A percentile compares a stretch with the other conserved stretches of the same genome.
Conservation (phyloP, 1,140 invertebrate species). For the Hylyphantes graminicola region DNA sequence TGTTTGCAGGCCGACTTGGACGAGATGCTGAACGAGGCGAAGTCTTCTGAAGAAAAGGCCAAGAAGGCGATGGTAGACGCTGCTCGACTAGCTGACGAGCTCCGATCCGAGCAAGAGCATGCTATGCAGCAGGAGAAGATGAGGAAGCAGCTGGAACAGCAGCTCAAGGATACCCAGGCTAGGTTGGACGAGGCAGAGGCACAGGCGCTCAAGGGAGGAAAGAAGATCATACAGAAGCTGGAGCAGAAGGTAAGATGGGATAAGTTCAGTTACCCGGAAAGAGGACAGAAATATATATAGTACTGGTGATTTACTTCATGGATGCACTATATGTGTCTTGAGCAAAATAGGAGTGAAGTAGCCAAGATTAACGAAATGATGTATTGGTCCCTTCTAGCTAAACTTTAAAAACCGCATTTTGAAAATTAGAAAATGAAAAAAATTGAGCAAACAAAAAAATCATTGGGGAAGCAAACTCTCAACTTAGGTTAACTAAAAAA, state of each 20-base stretch:
- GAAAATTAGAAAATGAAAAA: no score
- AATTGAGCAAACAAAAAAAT: no score
- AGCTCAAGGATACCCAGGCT: slow-evolving; percentile 96
- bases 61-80: slow-evolving; percentile 99
- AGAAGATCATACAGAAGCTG: slow-evolving; percentile 78
- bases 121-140: slow-evolving; percentile 97
- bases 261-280: no score
- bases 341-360: no score
- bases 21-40: slow-evolving; percentile 94
- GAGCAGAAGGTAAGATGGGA: slow-evolving; percentile 66
- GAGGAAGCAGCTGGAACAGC: slow-evolving; percentile 94
- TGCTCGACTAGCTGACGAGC: slow-evolving; percentile 95
- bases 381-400: no score
- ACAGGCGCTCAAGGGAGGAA: slow-evolving; percentile 94
- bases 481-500: no score
- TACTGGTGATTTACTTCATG: no score
- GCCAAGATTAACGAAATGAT: no score
- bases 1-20: slow-evolving; percentile 83
- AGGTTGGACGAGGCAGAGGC: slow-evolving; percentile 74
- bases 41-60: slow-evolving; percentile 96
- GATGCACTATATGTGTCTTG: no score
- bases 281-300: no score
- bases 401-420: no score
- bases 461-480: no score
- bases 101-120: slow-evolving; percentile 98